Conservation (phyloP, 1,140 invertebrate genomes). For the Drosophila lacertosa region DNA sequence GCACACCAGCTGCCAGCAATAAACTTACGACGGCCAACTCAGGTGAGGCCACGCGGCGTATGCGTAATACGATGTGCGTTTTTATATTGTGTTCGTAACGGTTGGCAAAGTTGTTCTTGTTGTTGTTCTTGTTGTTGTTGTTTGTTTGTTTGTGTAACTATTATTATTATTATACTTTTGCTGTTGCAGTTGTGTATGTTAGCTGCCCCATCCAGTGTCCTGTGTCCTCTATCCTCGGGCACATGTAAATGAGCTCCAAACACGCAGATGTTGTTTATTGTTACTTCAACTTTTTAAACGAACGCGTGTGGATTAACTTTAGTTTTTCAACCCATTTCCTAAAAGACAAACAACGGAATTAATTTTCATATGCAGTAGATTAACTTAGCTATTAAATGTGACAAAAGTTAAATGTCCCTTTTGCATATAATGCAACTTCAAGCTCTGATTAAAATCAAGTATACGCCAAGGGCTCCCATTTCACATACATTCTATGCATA, state of each 20-base stretch:
- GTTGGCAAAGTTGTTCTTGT: conserved; percentile 19
- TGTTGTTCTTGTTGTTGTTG: conserved; percentile 39
- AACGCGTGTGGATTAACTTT: conserved; percentile 4
- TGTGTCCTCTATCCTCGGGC: conserved; percentile 16
- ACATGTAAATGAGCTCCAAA: conserved; percentile 70
- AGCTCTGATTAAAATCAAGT: too few species aligned
- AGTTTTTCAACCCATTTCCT: conserved; percentile 5
- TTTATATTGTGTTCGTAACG: conserved; percentile 28
- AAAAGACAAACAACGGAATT: not conserved
- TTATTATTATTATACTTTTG: conserved; percentile 15
- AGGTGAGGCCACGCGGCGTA: conserved; percentile 64
- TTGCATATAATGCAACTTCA: not conserved
- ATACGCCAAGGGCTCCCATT: too few species aligned
- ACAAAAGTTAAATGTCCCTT: too few species aligned
- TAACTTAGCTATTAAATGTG: not conserved
- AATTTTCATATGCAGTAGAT: not conserved
- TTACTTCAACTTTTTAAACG: conserved; percentile 7
- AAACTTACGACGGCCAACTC: conserved; percentile 79
- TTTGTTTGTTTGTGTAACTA: not conserved
- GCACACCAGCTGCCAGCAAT: conserved; percentile 64
- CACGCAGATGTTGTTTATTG: conserved; percentile 55
- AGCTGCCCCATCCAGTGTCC: too few species aligned
- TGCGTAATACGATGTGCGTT: conserved; percentile 26
- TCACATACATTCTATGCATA: too few species aligned
- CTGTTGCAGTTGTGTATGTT: conserved; percentile 40